phyloP scores from a whole-genome alignment of 2,113 vertebrate genomes.

The Cavia porcellus region DNA sequence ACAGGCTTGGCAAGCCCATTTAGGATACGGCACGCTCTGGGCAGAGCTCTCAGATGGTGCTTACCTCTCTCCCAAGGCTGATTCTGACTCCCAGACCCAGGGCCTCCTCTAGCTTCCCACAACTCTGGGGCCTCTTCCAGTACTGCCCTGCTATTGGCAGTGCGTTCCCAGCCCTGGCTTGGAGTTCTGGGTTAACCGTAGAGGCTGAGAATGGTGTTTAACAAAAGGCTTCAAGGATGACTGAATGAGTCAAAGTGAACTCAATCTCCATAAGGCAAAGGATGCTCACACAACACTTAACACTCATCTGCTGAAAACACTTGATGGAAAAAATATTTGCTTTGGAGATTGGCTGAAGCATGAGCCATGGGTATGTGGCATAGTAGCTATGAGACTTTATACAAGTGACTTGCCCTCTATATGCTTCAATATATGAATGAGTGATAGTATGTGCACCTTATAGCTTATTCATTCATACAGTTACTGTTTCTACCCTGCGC shows the following conservation, averaged over 20 bases:
- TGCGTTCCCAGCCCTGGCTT: background rate
- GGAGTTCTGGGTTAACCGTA: background rate
- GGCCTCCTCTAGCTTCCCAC: background rate
- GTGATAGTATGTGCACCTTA: background rate
- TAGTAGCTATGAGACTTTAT: background rate
- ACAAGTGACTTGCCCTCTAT: background rate
- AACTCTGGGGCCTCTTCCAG: background rate
- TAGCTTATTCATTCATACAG: conserved; percentile 20
- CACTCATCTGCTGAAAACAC: conserved; percentile 2
- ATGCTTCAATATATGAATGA: conserved; percentile 19
- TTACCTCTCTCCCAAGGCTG: background rate
- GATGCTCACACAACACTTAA: background rate
- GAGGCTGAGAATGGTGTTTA: conserved; percentile 3
- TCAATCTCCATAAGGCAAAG: background rate
- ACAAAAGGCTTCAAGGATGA: conserved; percentile 1
- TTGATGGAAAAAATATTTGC: background rate
- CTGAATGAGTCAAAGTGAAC: conserved; percentile 36
- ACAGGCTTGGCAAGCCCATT: background rate
- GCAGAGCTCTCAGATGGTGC: background rate
- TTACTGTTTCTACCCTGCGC: conserved; percentile 31
- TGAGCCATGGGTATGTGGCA: background rate
- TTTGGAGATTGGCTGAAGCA: background rate
- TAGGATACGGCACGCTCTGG: background rate
- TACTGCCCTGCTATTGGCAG: background rate
- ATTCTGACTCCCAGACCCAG: background rate